Evolutionary conservation across 2,797 vertebrate species (phyloP), one percentile per base, ranked within the genome.

Genomic region (Diceros bicornis): DNA sequence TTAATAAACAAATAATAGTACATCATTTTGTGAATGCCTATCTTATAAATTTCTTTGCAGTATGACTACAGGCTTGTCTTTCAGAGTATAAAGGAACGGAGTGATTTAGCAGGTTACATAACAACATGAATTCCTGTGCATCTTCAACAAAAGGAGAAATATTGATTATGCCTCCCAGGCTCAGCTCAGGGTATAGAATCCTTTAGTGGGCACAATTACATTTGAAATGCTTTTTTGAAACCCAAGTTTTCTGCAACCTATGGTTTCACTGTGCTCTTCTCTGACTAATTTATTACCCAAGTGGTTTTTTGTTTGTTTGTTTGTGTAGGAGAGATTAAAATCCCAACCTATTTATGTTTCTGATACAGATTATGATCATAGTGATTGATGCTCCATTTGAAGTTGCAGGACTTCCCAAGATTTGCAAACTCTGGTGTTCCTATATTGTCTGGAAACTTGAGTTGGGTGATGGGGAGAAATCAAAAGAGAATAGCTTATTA

Each of bases 181-280:
- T 92, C n/a, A 62, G 82, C 41, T 96, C 34, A 89, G 29, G 32
- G 61, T 77, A 41, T 59, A 79, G 41, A 89, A 21, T 68, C n/a
- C 20, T 82, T 90, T 90, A 90, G 18, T 86, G 37, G 62, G 44
- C 16, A 34, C 47, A 75, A 72, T 74, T 96, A 68, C 18, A 66
- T 94, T 89, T 25, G n/a, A 81, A 64, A 86, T 89, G 16, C 44
- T 96, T 85, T 68, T 47, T 69, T 90, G 55, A 90, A 82, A 89
- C 21, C 14, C 32, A 79, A 32, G 23, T 71, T 87, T 92, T 92
- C 62, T 90, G 3, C 83, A n/a, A 87, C 23, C 8, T 34, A 3
- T 68, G n/a, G 93, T 90, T 93, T 64, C 23, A 41, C 13, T 83
- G 25, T n/a, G 21, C 29, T 27, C n/a, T 74, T 93, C 62, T 87